A percentile compares a stretch with the other conserved stretches of the same genome.
Evolutionary conservation across 2,797 vertebrate genomes (phyloP).

Genomic region (Novumbra hubbsi): DNA sequence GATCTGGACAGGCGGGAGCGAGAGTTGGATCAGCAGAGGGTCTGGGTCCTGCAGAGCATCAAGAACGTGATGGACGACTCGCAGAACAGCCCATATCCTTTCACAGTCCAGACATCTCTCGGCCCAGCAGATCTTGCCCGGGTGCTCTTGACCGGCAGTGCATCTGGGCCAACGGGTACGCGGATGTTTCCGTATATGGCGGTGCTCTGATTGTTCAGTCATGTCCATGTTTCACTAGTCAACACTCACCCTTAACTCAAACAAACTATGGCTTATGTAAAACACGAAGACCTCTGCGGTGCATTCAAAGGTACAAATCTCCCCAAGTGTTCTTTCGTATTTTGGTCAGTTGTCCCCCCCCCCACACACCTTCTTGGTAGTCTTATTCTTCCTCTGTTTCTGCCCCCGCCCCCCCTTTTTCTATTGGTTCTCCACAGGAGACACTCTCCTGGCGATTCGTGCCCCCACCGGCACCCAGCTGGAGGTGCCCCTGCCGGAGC

Average conservation of each 20-base stretch:
- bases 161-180: too few relatives aligned
- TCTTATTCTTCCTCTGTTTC: background rate
- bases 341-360: background rate
- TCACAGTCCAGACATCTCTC: background rate
- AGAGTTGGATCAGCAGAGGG: constrained; percentile 95
- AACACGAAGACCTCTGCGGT: constrained; percentile 95
- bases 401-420: background rate
- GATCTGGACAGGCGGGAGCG: constrained; percentile 89
- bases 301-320: constrained; percentile 87
- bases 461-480: constrained; percentile 92
- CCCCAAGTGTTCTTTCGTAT: background rate
- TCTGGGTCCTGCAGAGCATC: constrained; percentile 99
- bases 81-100: constrained; percentile 98
- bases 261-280: constrained; percentile 89
- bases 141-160: too few relatives aligned
- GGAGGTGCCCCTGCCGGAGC: constrained; percentile 93
- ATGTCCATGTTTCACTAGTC: background rate
- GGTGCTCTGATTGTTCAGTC: too few relatives aligned
- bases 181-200: too few relatives aligned
- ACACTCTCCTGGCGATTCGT: constrained; percentile 93
- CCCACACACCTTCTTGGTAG: background rate
- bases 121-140: background rate
- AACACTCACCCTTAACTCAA: constrained; percentile 63
- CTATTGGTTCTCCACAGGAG: constrained; percentile 72
- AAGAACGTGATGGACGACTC: constrained; percentile 96